Evolutionary conservation across 2,888 invertebrate genomes (phyloP), one percentile per base, ranked within the genome.

Genomic region (Fissipunctia ypsillon): DNA sequence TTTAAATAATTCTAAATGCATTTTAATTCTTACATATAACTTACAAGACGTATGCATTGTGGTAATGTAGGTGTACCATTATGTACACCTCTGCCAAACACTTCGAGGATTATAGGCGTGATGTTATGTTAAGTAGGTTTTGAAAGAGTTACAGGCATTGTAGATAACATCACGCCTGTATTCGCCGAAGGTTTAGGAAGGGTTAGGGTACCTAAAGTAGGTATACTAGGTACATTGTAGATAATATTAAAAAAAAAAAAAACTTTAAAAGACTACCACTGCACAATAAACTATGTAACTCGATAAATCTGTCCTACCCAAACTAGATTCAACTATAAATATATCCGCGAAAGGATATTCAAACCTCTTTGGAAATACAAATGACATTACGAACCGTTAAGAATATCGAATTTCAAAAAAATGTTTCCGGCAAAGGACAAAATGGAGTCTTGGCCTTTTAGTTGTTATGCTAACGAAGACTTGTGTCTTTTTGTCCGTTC

Each of bases 341-440:
- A 61, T 25, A 12, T 45, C 10, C 1, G 41, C 25, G 14, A 79
- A 67, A 59, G 3, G 76, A 76, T 76, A 76, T 31, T 41, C 50
- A 28, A 70, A 64, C 25, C 79, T 63, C 28, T 52, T 77, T 60
- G 50, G 25, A 48, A 70, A n/a, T 7, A 52, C 45, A 35, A 63
- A 14, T 63, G 48, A 54, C 48, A 61, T 60, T 64, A 56, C 43
- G 19, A 22, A 48, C 25, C 31, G 19, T 52, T 16, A 80, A 77
- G 52, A 19, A 31, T 81, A 73, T 80, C 61, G 41, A 48, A 28
- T 80, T 81, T 69, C 81, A 77, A 80, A 77, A n/a, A 70, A 81
- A 73, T 28, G 38, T 66, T 61, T 52, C 19, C 12, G 43, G 31
- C 25, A 59, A 67, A 73, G 31, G 43, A 41, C 69, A 45, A 54